These are phyloP conservation scores for Borostomias antarcticus DNA, from an alignment of 2,797 vertebrate species.

Conservation along the genomic window DNA sequence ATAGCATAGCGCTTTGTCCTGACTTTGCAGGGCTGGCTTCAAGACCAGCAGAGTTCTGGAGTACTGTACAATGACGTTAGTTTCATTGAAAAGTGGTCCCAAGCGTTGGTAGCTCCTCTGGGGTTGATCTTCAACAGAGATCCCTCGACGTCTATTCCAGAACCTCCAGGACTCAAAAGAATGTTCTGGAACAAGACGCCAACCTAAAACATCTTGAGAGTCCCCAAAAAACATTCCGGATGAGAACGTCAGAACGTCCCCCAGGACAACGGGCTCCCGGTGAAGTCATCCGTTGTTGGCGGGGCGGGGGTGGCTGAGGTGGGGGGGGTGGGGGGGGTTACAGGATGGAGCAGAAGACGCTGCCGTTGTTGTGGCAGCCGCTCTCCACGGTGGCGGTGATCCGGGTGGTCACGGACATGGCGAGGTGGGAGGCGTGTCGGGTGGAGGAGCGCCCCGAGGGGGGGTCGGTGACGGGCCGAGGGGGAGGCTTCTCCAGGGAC, in stretches of 20 bases:
- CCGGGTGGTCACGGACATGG: constrained; percentile 81
- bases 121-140: no score
- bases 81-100: neutral
- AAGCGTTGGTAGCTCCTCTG: neutral
- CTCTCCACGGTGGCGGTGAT: constrained; percentile 86
- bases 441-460: constrained; percentile 68
- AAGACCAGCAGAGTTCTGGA: no score
- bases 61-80: neutral
- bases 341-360: constrained; percentile 86
- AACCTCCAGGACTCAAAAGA: neutral
- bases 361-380: constrained; percentile 85
- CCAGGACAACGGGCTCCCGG: neutral
- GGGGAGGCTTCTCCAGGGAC: constrained; percentile 85
- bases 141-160: no score
- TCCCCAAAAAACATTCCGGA: neutral
- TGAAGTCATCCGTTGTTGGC: no score
- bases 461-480: constrained; percentile 80
- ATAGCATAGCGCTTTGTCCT: neutral
- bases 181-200: neutral
- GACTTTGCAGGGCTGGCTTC: no score
- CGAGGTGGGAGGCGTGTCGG: constrained; percentile 74
- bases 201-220: neutral
- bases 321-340: constrained; percentile 67
- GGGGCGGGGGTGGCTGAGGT: constrained; percentile 1
- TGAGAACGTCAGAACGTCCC: neutral